phyloP scores from a whole-genome alignment of 2,113 vertebrate genomes.

The Dendrocopos noguchii region DNA sequence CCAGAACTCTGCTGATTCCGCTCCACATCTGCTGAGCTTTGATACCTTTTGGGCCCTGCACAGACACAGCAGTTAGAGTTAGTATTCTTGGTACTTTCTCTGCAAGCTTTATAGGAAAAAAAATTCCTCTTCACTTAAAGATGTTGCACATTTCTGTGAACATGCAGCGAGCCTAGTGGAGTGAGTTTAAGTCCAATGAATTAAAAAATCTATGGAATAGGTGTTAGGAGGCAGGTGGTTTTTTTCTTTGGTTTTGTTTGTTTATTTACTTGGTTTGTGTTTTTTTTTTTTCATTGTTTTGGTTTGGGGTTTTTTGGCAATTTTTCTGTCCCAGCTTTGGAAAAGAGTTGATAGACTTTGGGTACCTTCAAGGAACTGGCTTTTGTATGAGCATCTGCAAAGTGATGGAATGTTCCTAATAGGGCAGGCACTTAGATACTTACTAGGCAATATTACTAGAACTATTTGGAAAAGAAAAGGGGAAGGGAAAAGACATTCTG shows the following conservation, averaged over 20 bases:
- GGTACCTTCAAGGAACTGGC: background rate
- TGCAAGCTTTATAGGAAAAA: background rate
- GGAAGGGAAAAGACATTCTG: background rate
- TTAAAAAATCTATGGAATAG: background rate
- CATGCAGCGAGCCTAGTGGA: background rate
- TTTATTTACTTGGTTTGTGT: too few relatives aligned
- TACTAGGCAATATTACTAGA: background rate
- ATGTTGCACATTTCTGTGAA: background rate
- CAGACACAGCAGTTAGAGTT: background rate
- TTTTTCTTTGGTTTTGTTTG: too few relatives aligned
- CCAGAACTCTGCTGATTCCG: background rate
- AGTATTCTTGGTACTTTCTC: background rate
- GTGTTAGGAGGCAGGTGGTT: background rate
- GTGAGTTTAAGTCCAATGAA: background rate
- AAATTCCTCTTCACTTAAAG: background rate
- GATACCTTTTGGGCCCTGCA: background rate
- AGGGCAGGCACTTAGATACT: background rate
- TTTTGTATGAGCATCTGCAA: background rate
- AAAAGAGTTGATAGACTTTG: background rate
- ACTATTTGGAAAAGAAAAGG: background rate
- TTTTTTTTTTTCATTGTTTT: too few relatives aligned
- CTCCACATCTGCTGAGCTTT: background rate
- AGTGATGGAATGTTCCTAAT: slow-evolving; percentile 10
- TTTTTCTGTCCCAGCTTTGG: background rate
- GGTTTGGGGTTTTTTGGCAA: too few relatives aligned